Evolutionary conservation across 2,888 invertebrate genomes (phyloP), one percentile per base, ranked within the genome.

Genomic region (Lymantria monacha): DNA sequence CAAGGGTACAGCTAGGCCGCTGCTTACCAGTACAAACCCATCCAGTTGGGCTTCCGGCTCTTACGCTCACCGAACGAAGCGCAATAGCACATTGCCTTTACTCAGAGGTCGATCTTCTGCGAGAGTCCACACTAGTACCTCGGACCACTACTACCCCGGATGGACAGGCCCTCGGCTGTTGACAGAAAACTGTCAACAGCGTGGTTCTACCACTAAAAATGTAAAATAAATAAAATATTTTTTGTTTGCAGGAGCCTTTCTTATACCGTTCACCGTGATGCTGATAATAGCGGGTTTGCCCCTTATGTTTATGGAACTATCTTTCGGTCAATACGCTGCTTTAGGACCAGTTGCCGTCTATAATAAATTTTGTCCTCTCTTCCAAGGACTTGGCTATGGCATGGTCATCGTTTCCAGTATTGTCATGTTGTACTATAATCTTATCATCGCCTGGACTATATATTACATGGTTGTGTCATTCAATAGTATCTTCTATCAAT

Each of bases 271-370:
- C 77, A 93, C 95, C 52, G 92, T 96, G 55, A 95, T 96, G 95
- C 92, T 97, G 59, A 91, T 96, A 65, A 94, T 96, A 66, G 95
- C 95, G 49, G 96, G 96, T 8, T 86, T 96, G 49, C 96, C 96
- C 30, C 92, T 96, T 8, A 95, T 96, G 93, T 96, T 96, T 72
- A 95, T 96, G 94, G 96, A 97, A 79, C 86, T 96, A n/a, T 94
- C 96, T 0, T 94, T 97, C 57, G 97, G 97, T 0, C 97, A 97
- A 79, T 97, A 95, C 76, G 96, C 95, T 30, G 95, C 94, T 5
- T 77, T 95, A 49, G 95, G 95, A 9, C 96, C 96, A 0, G 95
- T 96, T 12, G 95, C 95, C 12, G 95, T 96, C 44, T 97, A 96
- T 91, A 94, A 94, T 68, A 93, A 94, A 69, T 95, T 97, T 78